phyloP scores from a whole-genome alignment of 2,888 invertebrate genomes.

The Callimorpha dominula region DNA sequence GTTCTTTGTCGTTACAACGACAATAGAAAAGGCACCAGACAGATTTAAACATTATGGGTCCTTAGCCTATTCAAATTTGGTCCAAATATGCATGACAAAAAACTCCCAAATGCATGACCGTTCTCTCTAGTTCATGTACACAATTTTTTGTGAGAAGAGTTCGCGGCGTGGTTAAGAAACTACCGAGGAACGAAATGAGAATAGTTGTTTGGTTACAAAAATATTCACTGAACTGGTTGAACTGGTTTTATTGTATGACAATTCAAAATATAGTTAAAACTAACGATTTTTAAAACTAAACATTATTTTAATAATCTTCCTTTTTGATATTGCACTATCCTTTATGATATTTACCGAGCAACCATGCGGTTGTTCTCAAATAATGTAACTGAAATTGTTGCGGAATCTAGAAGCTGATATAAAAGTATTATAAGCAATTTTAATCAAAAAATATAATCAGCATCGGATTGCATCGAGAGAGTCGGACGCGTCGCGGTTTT shows the following conservation, averaged over 20 bases:
- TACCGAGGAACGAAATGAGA: neutral
- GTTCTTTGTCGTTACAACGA: too few relatives aligned
- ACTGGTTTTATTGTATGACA: neutral
- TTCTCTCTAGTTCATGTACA: neutral
- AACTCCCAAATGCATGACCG: neutral
- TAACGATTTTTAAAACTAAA: too few relatives aligned
- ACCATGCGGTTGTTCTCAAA: neutral
- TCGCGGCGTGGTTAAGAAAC: neutral
- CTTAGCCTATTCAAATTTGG: neutral
- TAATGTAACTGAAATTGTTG: neutral
- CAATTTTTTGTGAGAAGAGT: neutral
- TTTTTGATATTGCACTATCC: neutral
- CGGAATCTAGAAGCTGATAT: too few relatives aligned
- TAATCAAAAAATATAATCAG: slow-evolving; percentile 19
- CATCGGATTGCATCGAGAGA: slow-evolving; percentile 20
- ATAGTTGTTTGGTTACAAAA: neutral
- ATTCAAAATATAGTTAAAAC: too few relatives aligned
- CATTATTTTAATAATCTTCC: too few relatives aligned
- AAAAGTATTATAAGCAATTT: too few relatives aligned
- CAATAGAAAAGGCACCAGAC: neutral
- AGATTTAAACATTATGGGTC: neutral
- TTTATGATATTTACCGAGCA: neutral
- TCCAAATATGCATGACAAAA: neutral
- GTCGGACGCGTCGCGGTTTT: slow-evolving; percentile 21
- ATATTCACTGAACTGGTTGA: too few relatives aligned